A percentile compares a stretch with the other conserved stretches of the same genome.
Conservation (phyloP, 1,140 invertebrate species). For the Apis florea region DNA sequence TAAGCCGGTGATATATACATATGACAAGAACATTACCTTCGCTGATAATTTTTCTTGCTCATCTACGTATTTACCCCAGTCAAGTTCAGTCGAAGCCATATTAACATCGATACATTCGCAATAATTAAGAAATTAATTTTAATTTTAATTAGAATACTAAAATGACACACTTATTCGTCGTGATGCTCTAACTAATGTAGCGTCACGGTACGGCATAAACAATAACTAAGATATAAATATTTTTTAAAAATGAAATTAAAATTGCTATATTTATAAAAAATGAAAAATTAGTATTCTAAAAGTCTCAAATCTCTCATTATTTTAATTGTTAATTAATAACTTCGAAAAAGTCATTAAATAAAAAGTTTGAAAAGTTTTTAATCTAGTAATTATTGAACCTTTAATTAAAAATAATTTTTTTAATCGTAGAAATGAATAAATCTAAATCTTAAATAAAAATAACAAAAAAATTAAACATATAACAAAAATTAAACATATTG, state of each 20-base stretch:
- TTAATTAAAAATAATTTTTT: background rate
- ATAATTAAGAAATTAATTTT: background rate
- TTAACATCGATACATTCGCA: slow-evolving; percentile 13
- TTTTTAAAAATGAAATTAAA: background rate
- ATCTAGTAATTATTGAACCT: too few relatives aligned
- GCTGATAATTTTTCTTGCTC: slow-evolving; percentile 79
- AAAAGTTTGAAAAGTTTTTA: too few relatives aligned
- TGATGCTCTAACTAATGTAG: background rate
- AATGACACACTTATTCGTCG: background rate
- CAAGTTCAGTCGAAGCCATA: slow-evolving; percentile 69
- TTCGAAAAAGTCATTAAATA: too few relatives aligned
- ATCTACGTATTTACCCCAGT: slow-evolving; percentile 77
- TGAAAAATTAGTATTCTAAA: background rate
- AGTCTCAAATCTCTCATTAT: too few relatives aligned
- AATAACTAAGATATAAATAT: background rate
- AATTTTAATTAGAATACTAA: background rate
- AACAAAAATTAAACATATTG: background rate
- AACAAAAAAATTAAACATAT: background rate
- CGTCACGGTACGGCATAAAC: slow-evolving; percentile 1
- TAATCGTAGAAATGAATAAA: background rate
- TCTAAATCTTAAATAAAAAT: background rate
- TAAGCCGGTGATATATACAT: slow-evolving; percentile 32
- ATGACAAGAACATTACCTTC: slow-evolving; percentile 64
- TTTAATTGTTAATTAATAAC: too few relatives aligned
- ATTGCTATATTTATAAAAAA: background rate